These are phyloP conservation scores for Nothoprocta perdicaria DNA, from an alignment of 2,113 vertebrate genomes.

Conservation along the genomic window DNA sequence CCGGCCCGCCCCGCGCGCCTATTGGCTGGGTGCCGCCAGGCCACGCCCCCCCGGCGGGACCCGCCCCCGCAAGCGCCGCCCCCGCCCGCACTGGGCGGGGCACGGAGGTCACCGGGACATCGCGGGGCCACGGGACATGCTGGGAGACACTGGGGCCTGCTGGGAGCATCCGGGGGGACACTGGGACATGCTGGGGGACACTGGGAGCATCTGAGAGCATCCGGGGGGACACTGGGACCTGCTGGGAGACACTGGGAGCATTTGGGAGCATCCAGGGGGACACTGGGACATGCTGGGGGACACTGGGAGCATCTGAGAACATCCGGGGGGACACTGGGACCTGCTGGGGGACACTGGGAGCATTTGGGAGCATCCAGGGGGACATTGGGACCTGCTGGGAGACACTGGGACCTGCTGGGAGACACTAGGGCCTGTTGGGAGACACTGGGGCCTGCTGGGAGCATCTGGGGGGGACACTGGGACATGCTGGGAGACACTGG, in stretches of 20 bases:
- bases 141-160: neutral
- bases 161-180: neutral
- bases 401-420: neutral
- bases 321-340: too few species aligned
- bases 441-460: neutral
- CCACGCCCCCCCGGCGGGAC: fast-evolving
- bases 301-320: neutral
- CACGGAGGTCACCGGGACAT: neutral
- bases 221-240: neutral
- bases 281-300: fast-evolving
- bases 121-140: neutral
- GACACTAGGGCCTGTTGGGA: too few species aligned
- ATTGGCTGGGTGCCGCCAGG: neutral
- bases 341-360: too few species aligned
- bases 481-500: fast-evolving
- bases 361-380: too few species aligned
- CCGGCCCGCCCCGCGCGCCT: neutral
- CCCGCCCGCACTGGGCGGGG: fast-evolving
- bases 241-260: neutral
- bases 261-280: neutral
- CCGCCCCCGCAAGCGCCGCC: neutral
- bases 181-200: neutral
- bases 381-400: neutral
- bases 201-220: neutral
- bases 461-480: neutral